A percentile compares a stretch with the other conserved stretches of the same genome.
Evolutionary conservation across 2,888 invertebrate genomes (phyloP).

Genomic region (Drosophila mettleri): DNA sequence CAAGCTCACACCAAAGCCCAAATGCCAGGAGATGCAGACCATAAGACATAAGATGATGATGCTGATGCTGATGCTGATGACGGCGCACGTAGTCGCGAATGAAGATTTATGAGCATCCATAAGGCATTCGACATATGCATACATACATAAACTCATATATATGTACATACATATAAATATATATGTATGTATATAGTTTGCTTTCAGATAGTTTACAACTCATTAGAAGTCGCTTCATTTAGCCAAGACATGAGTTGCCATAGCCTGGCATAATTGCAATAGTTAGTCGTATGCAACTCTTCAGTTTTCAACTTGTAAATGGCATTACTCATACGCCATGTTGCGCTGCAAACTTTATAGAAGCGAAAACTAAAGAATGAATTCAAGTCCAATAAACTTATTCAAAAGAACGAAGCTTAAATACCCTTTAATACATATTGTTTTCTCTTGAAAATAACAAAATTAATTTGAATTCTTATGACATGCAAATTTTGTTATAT

Average conservation of each 20-base stretch:
- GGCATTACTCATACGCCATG: slow-evolving; percentile 55
- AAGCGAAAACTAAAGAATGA: slow-evolving; percentile 5
- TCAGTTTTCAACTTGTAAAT: slow-evolving; percentile 35
- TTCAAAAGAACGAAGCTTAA: not conserved
- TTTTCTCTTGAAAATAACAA: too few species aligned
- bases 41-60: slow-evolving; percentile 14
- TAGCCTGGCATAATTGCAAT: slow-evolving; percentile 43
- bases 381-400: not conserved
- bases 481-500: too few species aligned
- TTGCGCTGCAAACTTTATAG: slow-evolving; percentile 31
- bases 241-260: slow-evolving; percentile 25
- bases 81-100: slow-evolving; percentile 60
- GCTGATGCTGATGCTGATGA: slow-evolving; percentile 47
- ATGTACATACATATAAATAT: not conserved
- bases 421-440: not conserved
- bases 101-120: slow-evolving; percentile 68
- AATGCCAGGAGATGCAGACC: slow-evolving; percentile 28
- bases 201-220: slow-evolving; percentile 56
- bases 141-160: not conserved
- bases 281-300: slow-evolving; percentile 50
- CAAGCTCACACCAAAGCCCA: slow-evolving; percentile 5
- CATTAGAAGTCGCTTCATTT: slow-evolving; percentile 60
- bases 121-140: slow-evolving; percentile 39
- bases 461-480: too few species aligned
- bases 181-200: slow-evolving; percentile 7